Percentiles rank a stretch among this genome's conserved stretches.
These are phyloP conservation scores for Cheilosia grossa DNA, from an alignment of 2,888 invertebrate species.

Conservation along the genomic window DNA sequence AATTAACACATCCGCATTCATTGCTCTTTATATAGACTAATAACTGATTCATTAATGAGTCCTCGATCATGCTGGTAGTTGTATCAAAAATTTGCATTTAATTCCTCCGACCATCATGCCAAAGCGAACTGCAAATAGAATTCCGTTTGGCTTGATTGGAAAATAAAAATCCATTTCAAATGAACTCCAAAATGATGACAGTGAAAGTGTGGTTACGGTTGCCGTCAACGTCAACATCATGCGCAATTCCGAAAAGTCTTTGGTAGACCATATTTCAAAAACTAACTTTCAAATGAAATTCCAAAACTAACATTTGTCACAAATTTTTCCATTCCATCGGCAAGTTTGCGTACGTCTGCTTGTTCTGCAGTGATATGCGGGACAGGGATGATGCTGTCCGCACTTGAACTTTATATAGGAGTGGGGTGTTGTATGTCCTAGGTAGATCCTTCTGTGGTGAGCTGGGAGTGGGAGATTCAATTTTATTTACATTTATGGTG, in stretches of 20 bases:
- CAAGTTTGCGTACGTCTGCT: neutral
- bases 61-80: no score
- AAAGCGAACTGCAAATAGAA: conserved; percentile 10
- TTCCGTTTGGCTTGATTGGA: conserved; percentile 9
- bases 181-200: neutral
- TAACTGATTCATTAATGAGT: no score
- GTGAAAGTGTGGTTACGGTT: neutral
- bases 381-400: neutral
- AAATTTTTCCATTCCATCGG: conserved; percentile 17
- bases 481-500: conserved; percentile 43
- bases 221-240: neutral
- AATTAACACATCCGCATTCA: no score
- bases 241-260: neutral
- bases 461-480: conserved; percentile 18
- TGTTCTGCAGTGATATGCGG: conserved; percentile 1
- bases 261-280: conserved; percentile 11
- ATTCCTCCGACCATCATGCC: neutral
- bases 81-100: conserved; percentile 30
- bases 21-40: no score
- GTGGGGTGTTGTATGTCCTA: no score
- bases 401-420: neutral
- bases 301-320: conserved; percentile 31
- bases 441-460: neutral
- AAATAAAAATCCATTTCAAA: conserved; percentile 17
- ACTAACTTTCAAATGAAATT: conserved; percentile 44